Evolutionary conservation across 2,888 invertebrate genomes (phyloP).

Genomic region (Celastrina argiolus): DNA sequence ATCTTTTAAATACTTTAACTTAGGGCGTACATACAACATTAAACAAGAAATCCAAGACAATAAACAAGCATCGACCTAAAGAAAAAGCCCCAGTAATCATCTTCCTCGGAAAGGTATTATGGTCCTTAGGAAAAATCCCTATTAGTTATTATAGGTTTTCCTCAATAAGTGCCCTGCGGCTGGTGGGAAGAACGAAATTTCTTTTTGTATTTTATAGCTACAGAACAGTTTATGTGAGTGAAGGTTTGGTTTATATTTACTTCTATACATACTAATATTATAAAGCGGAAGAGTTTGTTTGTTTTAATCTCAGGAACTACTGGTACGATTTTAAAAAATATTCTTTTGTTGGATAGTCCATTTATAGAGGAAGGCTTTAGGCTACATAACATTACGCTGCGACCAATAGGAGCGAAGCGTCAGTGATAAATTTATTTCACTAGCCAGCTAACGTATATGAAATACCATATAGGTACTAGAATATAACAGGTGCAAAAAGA

Average conservation of each 20-base stretch:
- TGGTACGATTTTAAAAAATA: too few species aligned
- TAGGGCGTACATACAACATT: too few species aligned
- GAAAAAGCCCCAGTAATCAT: neutral
- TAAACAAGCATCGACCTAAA: too few species aligned
- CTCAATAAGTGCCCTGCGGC: neutral
- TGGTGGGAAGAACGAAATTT: neutral
- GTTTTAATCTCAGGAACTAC: neutral
- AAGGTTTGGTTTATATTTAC: neutral
- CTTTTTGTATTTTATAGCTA: constrained; percentile 26
- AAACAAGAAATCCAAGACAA: neutral
- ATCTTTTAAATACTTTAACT: too few species aligned
- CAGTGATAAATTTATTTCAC: too few species aligned
- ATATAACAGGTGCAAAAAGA: too few species aligned
- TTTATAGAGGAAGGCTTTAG: too few species aligned
- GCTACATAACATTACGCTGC: too few species aligned
- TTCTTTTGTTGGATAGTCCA: too few species aligned
- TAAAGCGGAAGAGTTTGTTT: neutral
- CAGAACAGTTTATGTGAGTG: neutral
- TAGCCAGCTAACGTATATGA: too few species aligned
- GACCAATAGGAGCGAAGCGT: too few species aligned
- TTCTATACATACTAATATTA: neutral
- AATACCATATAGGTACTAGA: too few species aligned
- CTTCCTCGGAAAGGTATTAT: neutral
- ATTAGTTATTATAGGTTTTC: constrained; percentile 13
- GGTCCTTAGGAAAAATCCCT: neutral